Evolutionary conservation across 92 coral and sea anemone genomes (phyloP), one percentile per base, ranked within the genome.

Genomic region (Heteractis magnifica): DNA sequence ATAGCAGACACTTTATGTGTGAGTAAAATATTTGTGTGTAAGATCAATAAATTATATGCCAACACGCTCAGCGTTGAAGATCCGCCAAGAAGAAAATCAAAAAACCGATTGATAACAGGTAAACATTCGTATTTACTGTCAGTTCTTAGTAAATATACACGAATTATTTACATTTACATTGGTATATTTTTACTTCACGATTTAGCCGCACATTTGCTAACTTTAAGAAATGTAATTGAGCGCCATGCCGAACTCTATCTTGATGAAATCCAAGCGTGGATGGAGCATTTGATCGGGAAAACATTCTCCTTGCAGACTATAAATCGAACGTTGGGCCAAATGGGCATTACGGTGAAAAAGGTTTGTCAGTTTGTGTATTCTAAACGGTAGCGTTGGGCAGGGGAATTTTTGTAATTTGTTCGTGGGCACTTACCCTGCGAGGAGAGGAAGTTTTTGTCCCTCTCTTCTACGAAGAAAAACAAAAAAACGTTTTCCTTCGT

Each of bases 31-130:
- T n/a, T n/a, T n/a, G n/a, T n/a, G n/a, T n/a, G n/a, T n/a, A 52
- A 52, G 10, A 10, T 52, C 56, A 52, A 52, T 52, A 52, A 5
- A 5, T 52, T 52, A 5, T 52, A 52, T 10, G 10, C 10, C 56
- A 52, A 5, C 10, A 52, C 56, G 6, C 56, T 52, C 5, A 10
- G 10, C 56, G 56, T 52, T 6, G 16, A 65, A 65, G 20, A 65
- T 65, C 73, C 73, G 6, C 73, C 81, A 34, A 78, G 81, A 59
- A 78, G 81, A 78, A 78, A 78, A 26, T 78, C 65, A 53, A 78
- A 78, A 9, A 11, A 78, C 6, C 68, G 81, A 20, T 53, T 78
- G 51, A 2, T 55, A 18, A 52, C 81, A 59, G 70, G 71, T 78
- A 59, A 52, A 51, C 53, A 55, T 18, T 4, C 16, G 6, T 78